Conservation (phyloP, 1,140 invertebrate genomes). For the Onthophagus taurus region DNA sequence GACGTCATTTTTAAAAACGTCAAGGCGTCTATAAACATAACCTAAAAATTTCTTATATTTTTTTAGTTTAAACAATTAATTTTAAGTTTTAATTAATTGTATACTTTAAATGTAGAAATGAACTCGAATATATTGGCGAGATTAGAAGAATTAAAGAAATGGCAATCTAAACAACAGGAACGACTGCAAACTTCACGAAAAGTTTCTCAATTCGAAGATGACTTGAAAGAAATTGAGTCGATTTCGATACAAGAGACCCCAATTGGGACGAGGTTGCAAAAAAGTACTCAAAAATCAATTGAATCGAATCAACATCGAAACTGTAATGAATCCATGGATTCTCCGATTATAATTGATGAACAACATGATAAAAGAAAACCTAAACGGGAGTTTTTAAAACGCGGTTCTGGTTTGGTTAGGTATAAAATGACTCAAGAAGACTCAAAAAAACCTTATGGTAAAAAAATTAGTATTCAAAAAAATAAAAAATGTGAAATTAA, state of each 20-base stretch:
- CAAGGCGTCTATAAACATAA: no score
- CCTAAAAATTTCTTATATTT: no score
- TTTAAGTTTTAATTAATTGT: no score
- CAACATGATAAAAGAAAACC: constrained; percentile 16
- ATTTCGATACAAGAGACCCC: constrained; percentile 10
- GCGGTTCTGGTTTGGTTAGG: constrained; percentile 28
- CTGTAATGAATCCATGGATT: background rate
- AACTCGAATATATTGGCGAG: constrained; percentile 13
- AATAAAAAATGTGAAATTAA: no score
- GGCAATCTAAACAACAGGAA: constrained; percentile 19
- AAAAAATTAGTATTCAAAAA: no score
- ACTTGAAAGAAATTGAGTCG: no score
- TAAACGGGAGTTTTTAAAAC: constrained; percentile 30
- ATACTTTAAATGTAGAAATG: no score
- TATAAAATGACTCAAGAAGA: constrained; percentile 25
- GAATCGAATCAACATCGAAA: background rate
- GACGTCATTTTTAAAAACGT: no score
- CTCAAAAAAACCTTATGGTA: constrained; percentile 18
- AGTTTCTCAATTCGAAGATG: background rate
- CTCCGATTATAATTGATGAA: background rate
- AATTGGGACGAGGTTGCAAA: no score
- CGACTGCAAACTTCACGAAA: constrained; percentile 13
- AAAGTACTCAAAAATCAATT: no score
- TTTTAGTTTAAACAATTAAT: no score
- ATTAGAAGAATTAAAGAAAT: constrained; percentile 19